Evolutionary conservation across 2,888 invertebrate species (phyloP), one percentile per base, ranked within the genome.

Genomic region (Zygogramma bicolorata): DNA sequence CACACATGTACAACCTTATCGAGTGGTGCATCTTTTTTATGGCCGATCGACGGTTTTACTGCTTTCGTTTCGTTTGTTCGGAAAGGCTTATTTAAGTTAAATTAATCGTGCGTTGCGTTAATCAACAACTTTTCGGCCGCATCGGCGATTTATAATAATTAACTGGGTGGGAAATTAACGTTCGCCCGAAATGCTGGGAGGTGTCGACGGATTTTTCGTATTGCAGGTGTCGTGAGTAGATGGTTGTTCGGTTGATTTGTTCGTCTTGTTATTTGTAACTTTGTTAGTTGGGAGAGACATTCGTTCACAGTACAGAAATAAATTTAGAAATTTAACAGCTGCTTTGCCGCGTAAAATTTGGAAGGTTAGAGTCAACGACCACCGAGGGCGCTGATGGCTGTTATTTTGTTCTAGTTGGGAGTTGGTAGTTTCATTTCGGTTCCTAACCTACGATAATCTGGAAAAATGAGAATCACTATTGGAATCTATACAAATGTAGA

Each of bases 1-100:
- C 86, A 86, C 86, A 86, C 86, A 86, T 86, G 86, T 86, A 85
- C 81, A 75, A 67, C 73, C 80, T 84, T 85, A 86, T 86, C 86
- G 82, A 84, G 86, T 85, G 86, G 83, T 85, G 84, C 81, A 86
- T 86, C 86, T 85, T 76, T 78, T 82, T 82, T 81, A 82, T 81
- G 80, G 81, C 77, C 82, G 79, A 83, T 83, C 83, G 79, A 79
- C 80, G 78, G 77, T 80, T 80, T 80, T 81, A 77, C 80, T 83
- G 81, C 53, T 53, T 81, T 82, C 77, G 83, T 63, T 81, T 79
- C 75, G 77, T 77, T 77, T 78, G 76, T 76, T 80, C 78, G 77
- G 78, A 81, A 81, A 81, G 79, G 80, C 81, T 82, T 82, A 83
- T 83, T 83, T 81, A 80, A 81, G 80, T 82, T 81, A 82, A 82